Evolutionary conservation across 2,797 vertebrate species (phyloP).

Genomic region (Ataeniobius toweri): DNA sequence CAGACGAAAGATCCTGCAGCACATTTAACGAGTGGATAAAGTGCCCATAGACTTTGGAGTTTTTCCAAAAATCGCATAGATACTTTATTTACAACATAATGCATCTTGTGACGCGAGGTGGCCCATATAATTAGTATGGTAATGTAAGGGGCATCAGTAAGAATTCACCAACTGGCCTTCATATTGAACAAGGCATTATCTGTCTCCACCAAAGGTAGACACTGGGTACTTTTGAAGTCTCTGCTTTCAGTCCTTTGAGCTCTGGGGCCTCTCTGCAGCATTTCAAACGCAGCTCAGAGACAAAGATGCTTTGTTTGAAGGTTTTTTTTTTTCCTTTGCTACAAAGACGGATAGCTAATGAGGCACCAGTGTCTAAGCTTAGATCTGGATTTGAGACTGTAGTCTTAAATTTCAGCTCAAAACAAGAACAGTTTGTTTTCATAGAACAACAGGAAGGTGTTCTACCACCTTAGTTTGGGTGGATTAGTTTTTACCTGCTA

Average conservation of each 20-base stretch:
- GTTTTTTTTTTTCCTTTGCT: constrained; percentile 17
- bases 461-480: neutral
- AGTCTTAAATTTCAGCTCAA: constrained; percentile 62
- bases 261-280: constrained; percentile 50
- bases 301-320: constrained; percentile 67
- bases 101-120: neutral
- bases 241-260: constrained; percentile 57
- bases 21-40: constrained; percentile 16
- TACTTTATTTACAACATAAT: constrained; percentile 15
- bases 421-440: constrained; percentile 40
- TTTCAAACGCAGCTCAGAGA: constrained; percentile 64
- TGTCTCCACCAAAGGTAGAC: constrained; percentile 64
- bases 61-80: neutral
- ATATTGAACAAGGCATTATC: constrained; percentile 42
- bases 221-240: constrained; percentile 67
- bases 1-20: constrained; percentile 17
- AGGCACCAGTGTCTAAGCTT: constrained; percentile 49
- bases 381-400: constrained; percentile 55
- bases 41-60: constrained; percentile 8
- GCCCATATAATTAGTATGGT: neutral
- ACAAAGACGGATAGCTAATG: constrained; percentile 67
- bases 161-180: constrained; percentile 1
- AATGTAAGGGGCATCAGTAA: constrained; percentile 19
- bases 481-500: neutral
- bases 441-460: constrained; percentile 2